phyloP scores from a whole-genome alignment of 1,140 invertebrate species.

The Diorhabda elongata region DNA sequence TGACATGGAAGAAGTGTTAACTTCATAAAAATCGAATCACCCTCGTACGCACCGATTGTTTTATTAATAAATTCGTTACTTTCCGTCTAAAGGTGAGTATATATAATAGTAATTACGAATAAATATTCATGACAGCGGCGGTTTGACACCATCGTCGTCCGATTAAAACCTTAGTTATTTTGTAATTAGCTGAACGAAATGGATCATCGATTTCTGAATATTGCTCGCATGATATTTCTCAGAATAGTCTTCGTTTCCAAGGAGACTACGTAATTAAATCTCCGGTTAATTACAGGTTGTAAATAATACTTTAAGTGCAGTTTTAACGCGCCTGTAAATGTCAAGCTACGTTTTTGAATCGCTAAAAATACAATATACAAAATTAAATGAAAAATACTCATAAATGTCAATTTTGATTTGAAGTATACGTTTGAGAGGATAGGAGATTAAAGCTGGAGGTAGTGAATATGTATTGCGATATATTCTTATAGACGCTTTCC shows the following conservation, averaged over 20 bases:
- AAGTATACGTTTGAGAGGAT: neutral
- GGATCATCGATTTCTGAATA: conserved; percentile 10
- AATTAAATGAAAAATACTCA: conserved; percentile 35
- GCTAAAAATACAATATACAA: conserved; percentile 26
- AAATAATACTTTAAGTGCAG: conserved; percentile 44
- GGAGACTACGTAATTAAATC: conserved; percentile 41
- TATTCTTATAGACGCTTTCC: no score
- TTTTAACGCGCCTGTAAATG: conserved; percentile 43
- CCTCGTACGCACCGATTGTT: no score
- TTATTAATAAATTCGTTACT: no score
- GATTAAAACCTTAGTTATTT: conserved; percentile 9
- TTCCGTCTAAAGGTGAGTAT: no score
- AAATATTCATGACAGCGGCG: no score
- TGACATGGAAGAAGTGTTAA: no score
- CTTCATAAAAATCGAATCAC: no score
- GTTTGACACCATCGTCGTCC: neutral
- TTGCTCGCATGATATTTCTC: conserved; percentile 20
- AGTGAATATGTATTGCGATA: neutral
- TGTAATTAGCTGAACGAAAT: conserved; percentile 1
- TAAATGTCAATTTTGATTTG: conserved; percentile 35
- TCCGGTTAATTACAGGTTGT: conserved; percentile 40
- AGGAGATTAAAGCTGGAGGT: neutral
- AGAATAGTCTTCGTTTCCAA: conserved; percentile 30
- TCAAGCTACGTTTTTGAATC: conserved; percentile 18
- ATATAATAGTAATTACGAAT: no score